Percentiles rank a stretch among this genome's conserved stretches.
Evolutionary conservation across 1,140 invertebrate genomes (phyloP).

Genomic region (Melitaea cinxia): DNA sequence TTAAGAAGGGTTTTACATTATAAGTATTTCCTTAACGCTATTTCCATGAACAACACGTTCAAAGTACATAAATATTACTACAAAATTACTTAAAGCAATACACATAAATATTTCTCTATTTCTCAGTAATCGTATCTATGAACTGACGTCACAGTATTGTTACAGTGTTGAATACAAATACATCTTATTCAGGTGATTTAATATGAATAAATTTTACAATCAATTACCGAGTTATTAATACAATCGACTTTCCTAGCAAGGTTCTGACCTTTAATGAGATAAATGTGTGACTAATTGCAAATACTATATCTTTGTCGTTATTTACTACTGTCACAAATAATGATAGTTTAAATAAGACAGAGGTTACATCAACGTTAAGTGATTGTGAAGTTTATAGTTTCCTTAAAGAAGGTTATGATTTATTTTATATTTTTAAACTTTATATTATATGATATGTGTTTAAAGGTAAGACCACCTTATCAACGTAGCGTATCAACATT

Average conservation of each 20-base stretch:
- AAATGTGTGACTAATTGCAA: constrained; percentile 22
- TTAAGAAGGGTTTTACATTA: no score
- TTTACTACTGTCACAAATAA: constrained; percentile 15
- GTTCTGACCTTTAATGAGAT: constrained; percentile 18
- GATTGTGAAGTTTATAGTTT: neutral
- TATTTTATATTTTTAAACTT: no score
- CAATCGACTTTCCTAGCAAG: constrained; percentile 10
- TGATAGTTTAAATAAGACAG: neutral
- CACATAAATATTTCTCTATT: no score
- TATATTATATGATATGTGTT: no score
- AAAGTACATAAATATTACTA: no score
- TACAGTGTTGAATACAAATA: neutral
- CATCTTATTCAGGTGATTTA: neutral
- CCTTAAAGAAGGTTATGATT: neutral
- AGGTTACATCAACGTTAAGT: neutral
- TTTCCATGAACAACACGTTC: no score
- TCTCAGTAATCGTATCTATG: no score
- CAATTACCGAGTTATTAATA: constrained; percentile 8
- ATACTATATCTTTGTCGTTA: constrained; percentile 10
- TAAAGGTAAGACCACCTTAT: no score
- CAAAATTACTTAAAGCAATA: no score
- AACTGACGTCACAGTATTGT: neutral
- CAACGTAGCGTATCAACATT: no score
- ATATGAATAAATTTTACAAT: constrained; percentile 7
- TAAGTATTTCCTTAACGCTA: no score